These are phyloP conservation scores for Pandemis cinnamomeana DNA, from an alignment of 2,888 invertebrate species.

Conservation along the genomic window DNA sequence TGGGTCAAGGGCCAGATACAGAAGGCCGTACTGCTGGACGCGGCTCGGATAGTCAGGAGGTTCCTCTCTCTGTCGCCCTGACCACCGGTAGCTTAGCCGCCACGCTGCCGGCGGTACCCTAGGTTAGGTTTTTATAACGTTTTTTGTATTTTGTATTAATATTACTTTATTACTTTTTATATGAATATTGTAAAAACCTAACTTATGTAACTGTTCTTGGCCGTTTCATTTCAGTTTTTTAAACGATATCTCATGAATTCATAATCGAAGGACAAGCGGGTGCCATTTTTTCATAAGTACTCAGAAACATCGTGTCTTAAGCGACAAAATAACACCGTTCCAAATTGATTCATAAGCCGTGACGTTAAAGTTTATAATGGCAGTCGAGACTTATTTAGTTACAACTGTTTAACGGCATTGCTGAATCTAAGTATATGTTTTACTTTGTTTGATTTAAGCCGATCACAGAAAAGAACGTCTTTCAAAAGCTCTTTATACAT, in stretches of 20 bases:
- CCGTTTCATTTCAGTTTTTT: background rate
- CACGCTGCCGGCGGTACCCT: too few species aligned
- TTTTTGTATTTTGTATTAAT: too few species aligned
- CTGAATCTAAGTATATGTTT: background rate
- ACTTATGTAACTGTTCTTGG: background rate
- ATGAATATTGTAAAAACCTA: too few species aligned
- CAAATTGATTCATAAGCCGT: background rate
- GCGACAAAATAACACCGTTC: background rate
- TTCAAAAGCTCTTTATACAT: background rate
- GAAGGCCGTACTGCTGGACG: too few species aligned
- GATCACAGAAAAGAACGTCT: background rate
- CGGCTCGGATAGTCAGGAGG: too few species aligned
- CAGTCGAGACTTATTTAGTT: background rate
- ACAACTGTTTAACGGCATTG: background rate
- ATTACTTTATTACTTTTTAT: too few species aligned
- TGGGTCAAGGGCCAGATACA: too few species aligned
- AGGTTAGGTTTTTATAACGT: too few species aligned
- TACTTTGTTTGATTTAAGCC: background rate
- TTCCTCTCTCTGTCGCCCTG: too few species aligned
- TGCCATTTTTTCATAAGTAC: background rate
- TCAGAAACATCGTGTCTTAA: background rate
- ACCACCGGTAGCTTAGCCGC: too few species aligned
- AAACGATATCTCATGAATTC: background rate
- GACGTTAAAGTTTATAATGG: background rate
- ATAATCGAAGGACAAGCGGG: constrained; percentile 4